Conservation (phyloP, 1,140 invertebrate species). For the Aethina tumida region DNA sequence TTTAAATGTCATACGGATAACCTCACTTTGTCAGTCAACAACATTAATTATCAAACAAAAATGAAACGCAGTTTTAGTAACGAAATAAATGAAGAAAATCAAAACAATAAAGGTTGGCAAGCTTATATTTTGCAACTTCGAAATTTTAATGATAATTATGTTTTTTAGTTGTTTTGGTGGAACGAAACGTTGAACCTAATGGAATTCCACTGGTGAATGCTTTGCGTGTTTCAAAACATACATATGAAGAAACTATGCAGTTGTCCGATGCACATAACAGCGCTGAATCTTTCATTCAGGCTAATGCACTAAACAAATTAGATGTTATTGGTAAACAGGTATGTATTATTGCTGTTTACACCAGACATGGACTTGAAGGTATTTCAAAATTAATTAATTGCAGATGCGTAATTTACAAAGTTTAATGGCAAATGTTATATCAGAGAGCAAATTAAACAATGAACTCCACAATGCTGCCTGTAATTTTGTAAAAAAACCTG, state of each 20-base stretch:
- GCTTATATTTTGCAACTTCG: not conserved
- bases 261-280: not conserved
- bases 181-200: conserved; percentile 34
- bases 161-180: conserved; percentile 40
- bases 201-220: conserved; percentile 36
- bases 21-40: too few species aligned
- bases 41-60: too few species aligned
- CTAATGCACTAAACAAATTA: conserved; percentile 51
- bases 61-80: conserved; percentile 1
- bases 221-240: conserved; percentile 31
- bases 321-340: conserved; percentile 56
- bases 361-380: conserved; percentile 3
- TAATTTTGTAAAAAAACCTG: conserved; percentile 62
- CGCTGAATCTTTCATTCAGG: conserved; percentile 49
- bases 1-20: too few species aligned
- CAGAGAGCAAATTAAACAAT: conserved; percentile 48
- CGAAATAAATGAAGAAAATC: not conserved
- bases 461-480: conserved; percentile 57
- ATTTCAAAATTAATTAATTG: conserved; percentile 8
- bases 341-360: conserved; percentile 7
- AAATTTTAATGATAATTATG: conserved; percentile 2
- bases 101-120: conserved; percentile 1
- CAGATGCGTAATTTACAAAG: conserved; percentile 52
- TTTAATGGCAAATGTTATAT: conserved; percentile 50
- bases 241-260: conserved; percentile 42